Evolutionary conservation across 2,888 invertebrate genomes (phyloP).

Genomic region (Eumerus sabulonum): DNA sequence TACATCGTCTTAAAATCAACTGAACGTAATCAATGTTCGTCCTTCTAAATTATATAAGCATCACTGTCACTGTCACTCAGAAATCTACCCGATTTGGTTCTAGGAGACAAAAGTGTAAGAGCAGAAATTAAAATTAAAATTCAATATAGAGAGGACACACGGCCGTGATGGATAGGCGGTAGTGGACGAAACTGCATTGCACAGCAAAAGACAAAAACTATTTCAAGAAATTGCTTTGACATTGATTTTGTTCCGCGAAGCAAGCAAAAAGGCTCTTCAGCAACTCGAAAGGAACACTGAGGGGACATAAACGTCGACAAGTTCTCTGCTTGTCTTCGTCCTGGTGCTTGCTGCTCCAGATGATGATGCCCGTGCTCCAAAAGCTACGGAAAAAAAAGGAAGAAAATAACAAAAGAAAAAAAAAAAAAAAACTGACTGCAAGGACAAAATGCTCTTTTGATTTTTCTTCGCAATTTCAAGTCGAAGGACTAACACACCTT

Average conservation of each 20-base stretch:
- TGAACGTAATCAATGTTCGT: conserved; percentile 49
- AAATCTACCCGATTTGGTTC: conserved; percentile 18
- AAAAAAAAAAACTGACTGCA: conserved; percentile 10
- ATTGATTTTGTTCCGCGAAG: conserved; percentile 48
- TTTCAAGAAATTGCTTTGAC: conserved; percentile 65
- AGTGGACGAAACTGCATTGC: conserved; percentile 26
- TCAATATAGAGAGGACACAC: conserved; percentile 44
- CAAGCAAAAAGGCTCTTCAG: conserved; percentile 1
- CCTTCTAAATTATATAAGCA: conserved; percentile 56
- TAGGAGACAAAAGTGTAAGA: conserved; percentile 12
- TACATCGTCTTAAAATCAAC: conserved; percentile 38
- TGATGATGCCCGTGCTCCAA: too few relatives aligned
- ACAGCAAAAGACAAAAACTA: conserved; percentile 42
- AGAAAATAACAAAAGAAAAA: conserved; percentile 12
- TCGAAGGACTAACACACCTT: too few relatives aligned
- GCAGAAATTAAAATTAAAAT: conserved; percentile 60
- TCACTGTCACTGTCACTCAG: conserved; percentile 30
- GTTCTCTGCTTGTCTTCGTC: background rate
- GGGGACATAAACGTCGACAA: conserved; percentile 22
- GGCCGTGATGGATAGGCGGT: conserved; percentile 1
- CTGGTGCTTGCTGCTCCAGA: too few relatives aligned
- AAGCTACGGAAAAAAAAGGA: background rate
- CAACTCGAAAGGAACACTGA: background rate
- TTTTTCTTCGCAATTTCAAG: too few relatives aligned
- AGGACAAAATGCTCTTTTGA: background rate